phyloP scores from a whole-genome alignment of 2,797 vertebrate genomes.

The Furcifer pardalis region DNA sequence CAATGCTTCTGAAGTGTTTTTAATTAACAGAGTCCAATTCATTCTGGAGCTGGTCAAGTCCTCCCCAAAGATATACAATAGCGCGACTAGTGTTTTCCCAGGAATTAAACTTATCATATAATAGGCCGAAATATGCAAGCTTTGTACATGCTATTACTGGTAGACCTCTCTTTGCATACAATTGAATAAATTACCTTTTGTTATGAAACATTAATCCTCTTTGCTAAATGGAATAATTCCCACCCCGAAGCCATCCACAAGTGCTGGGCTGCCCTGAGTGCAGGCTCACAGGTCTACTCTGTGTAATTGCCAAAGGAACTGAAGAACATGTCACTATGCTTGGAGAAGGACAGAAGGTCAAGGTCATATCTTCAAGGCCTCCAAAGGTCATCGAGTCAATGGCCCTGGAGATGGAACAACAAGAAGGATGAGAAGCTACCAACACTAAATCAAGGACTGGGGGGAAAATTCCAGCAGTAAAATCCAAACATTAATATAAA shows the following conservation, averaged over 20 bases:
- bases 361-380: not conserved
- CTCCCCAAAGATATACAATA: constrained; percentile 62
- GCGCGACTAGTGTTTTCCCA: constrained; percentile 66
- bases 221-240: constrained; percentile 75
- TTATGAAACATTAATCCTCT: constrained; percentile 80
- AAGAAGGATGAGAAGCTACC: not conserved
- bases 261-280: constrained; percentile 55
- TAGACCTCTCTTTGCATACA: constrained; percentile 75
- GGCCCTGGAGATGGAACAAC: not conserved
- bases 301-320: not conserved
- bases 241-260: constrained; percentile 55
- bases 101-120: constrained; percentile 71
- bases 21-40: constrained; percentile 69
- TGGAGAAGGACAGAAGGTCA: not conserved
- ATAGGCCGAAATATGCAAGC: constrained; percentile 65
- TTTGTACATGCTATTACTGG: constrained; percentile 48
- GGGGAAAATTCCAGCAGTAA: no score
- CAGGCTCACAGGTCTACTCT: constrained; percentile 18
- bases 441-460: not conserved
- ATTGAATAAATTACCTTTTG: constrained; percentile 80
- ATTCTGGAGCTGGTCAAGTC: constrained; percentile 71
- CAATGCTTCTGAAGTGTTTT: constrained; percentile 68
- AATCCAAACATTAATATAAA: no score
- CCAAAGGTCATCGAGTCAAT: not conserved
- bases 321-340: not conserved